Base-by-base conservation (phyloP, 2,888 invertebrate genomes). In the Athalia rosae region DNA sequence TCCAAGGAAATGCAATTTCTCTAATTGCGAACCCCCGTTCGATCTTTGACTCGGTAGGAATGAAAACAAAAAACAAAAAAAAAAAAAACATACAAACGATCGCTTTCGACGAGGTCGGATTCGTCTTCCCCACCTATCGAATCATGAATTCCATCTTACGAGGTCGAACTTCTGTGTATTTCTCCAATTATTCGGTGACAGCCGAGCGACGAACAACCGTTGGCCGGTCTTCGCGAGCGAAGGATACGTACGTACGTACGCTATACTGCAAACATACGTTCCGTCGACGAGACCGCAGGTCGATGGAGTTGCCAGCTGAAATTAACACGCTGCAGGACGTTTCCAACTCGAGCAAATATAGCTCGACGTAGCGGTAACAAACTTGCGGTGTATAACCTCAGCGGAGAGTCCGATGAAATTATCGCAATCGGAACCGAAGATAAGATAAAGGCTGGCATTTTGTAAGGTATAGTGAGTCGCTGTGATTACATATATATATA, bases 1-100 rank as follows among this genome's bases (percentile, higher is more conserved):
- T 28, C 71, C 71, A 71, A 71, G 71, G 58, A 71, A 71, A 71
- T 71, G 58, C 71, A 71, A 58, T 71, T 58, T 58, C 45, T 58
- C 71, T 13, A 58, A 47, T 28, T 2, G 28, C 28, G 2, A 28
- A 28, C 28, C 28, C 0, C 28, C 28, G 28, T 28, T 28, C 28
- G 28, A 28, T 28, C 28, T 28, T 28, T 28, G 28, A 28, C 28
- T 0, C 28, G 28, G 28, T 28, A 28, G 28, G 28, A 28, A 1
- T 28, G 28, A 2, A 28, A 28, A 28, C 28, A 28, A n/a, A 28
- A 28, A 0, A 28, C 28, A 28, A 28, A 28, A 28, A 0, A n/a
- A n/a, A n/a, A n/a, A n/a, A n/a, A n/a, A n/a, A n/a, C n/a, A n/a
- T n/a, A n/a, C n/a, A n/a, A n/a, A n/a, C n/a, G n/a, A n/a, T n/a